These are phyloP conservation scores for Catocala sponsa DNA, from an alignment of 2,888 invertebrate species.

Conservation along the genomic window DNA sequence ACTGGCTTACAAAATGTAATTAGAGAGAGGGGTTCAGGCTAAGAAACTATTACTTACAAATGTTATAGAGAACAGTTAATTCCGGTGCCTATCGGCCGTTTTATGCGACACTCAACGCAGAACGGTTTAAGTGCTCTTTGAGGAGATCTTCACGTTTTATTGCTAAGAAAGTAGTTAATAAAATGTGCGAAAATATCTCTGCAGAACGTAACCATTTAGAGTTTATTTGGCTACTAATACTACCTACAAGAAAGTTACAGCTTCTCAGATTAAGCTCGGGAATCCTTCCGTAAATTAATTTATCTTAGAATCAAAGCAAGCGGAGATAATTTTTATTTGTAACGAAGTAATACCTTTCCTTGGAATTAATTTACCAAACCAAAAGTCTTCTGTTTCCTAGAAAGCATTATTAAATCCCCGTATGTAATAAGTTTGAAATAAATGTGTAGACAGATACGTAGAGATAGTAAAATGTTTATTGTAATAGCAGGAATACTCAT, in stretches of 20 bases:
- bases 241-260: conserved; percentile 22
- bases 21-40: conserved; percentile 35
- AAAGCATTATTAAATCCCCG: not conserved
- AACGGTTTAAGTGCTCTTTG: conserved; percentile 52
- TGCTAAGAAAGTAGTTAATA: conserved; percentile 56
- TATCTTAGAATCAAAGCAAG: not conserved
- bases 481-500: conserved; percentile 8
- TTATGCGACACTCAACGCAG: conserved; percentile 63
- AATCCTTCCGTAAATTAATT: not conserved
- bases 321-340: not conserved
- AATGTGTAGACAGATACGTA: not conserved
- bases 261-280: conserved; percentile 14
- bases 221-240: conserved; percentile 46
- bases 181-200: conserved; percentile 54
- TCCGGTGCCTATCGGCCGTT: conserved; percentile 58
- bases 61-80: conserved; percentile 60
- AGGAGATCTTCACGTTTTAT: conserved; percentile 55
- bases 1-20: conserved; percentile 40
- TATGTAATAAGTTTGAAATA: not conserved
- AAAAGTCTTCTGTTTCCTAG: not conserved
- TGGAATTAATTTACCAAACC: too few relatives aligned
- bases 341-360: not conserved
- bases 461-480: conserved; percentile 8
- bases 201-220: conserved; percentile 34
- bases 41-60: conserved; percentile 54